phyloP scores from a whole-genome alignment of 2,888 invertebrate genomes.

The Ennomos fuscantarius region DNA sequence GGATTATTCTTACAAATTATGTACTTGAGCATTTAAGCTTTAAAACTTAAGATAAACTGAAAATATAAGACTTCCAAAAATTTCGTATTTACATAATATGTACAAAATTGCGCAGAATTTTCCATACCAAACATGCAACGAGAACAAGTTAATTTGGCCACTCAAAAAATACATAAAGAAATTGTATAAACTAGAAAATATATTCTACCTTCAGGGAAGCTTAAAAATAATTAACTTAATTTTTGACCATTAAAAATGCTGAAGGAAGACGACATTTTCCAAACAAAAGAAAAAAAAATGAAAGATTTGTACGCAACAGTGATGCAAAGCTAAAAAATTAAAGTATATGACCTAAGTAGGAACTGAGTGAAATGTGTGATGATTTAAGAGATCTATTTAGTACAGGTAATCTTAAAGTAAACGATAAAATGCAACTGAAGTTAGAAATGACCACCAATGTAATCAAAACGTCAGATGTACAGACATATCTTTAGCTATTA shows the following conservation, averaged over 20 bases:
- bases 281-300: conserved; percentile 39
- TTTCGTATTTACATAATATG: conserved; percentile 80
- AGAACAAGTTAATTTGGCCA: conserved; percentile 75
- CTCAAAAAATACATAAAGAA: conserved; percentile 60
- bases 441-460: conserved; percentile 16
- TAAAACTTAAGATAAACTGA: conserved; percentile 63
- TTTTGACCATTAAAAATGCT: conserved; percentile 46
- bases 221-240: conserved; percentile 54
- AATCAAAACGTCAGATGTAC: conserved; percentile 16
- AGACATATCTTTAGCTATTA: conserved; percentile 28
- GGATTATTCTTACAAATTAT: conserved; percentile 42
- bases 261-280: conserved; percentile 75
- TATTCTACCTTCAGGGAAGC: conserved; percentile 55
- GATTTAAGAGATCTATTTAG: conserved; percentile 74
- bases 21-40: conserved; percentile 83
- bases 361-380: conserved; percentile 80
- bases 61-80: conserved; percentile 69
- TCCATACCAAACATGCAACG: conserved; percentile 52
- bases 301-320: conserved; percentile 44
- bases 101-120: conserved; percentile 72
- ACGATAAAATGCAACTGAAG: conserved; percentile 75
- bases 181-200: conserved; percentile 56
- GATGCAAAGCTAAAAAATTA: conserved; percentile 69
- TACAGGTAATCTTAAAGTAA: conserved; percentile 61
- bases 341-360: conserved; percentile 79